Percentiles rank a stretch among this genome's conserved stretches.
Conservation (phyloP, 2,113 vertebrate species). For the Neolamprologus fasciatus region DNA sequence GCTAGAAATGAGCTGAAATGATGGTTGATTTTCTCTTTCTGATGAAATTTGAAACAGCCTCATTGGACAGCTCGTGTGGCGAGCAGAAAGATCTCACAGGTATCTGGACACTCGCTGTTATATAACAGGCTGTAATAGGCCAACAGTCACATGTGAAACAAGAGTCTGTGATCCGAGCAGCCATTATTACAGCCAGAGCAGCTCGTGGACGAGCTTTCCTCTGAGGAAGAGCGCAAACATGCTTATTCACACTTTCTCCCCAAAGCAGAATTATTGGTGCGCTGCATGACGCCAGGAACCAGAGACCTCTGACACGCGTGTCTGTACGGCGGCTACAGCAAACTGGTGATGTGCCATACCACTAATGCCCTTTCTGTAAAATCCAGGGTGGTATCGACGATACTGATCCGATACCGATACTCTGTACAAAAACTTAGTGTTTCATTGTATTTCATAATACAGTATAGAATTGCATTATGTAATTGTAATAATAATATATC, state of each 20-base stretch:
- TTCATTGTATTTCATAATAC: neutral
- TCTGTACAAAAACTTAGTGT: neutral
- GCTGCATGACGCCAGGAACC: neutral
- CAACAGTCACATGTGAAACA: neutral
- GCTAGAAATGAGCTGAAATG: neutral
- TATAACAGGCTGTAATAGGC: neutral
- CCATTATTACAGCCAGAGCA: neutral
- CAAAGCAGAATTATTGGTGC: neutral
- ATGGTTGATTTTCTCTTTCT: neutral
- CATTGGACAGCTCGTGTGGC: neutral
- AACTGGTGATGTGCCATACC: neutral
- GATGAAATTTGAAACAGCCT: neutral
- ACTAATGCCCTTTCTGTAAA: neutral
- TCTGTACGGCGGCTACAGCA: neutral
- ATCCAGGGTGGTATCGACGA: neutral
- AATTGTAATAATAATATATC: neutral
- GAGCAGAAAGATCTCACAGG: neutral
- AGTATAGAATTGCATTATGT: accelerated
- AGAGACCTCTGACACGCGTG: neutral
- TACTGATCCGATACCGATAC: neutral
- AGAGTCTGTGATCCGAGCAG: neutral
- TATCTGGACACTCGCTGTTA: neutral
- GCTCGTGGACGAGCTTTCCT: neutral
- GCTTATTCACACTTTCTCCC: neutral
- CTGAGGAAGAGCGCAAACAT: accelerated